phyloP scores from a whole-genome alignment of 2,888 invertebrate genomes.

The Hyalella azteca region DNA sequence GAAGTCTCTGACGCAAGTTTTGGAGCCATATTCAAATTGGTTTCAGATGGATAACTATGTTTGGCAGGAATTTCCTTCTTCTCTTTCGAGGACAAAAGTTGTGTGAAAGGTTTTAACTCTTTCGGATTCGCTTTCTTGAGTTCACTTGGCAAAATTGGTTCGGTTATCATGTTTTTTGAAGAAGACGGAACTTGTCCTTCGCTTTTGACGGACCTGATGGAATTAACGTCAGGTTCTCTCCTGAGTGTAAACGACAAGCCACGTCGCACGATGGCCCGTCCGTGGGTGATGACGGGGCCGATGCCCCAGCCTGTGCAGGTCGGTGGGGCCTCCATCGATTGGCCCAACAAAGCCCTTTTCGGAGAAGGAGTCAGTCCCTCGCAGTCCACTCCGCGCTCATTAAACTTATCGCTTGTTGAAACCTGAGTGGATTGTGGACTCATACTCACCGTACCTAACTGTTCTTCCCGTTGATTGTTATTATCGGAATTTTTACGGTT shows the following conservation, averaged over 20 bases:
- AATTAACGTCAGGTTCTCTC: slow-evolving; percentile 44
- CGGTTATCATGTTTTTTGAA: not conserved
- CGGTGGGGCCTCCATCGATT: slow-evolving; percentile 21
- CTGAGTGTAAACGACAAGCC: slow-evolving; percentile 51
- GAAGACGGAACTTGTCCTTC: slow-evolving; percentile 34
- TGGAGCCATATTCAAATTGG: not conserved
- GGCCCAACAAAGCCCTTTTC: not conserved
- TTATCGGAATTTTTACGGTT: too few species aligned
- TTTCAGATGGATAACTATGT: not conserved
- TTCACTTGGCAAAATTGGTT: not conserved
- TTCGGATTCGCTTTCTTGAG: not conserved
- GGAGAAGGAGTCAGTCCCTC: slow-evolving; percentile 47
- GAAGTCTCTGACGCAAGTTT: not conserved
- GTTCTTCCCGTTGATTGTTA: too few species aligned
- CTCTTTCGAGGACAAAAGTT: not conserved
- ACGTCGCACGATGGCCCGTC: slow-evolving; percentile 50
- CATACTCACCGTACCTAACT: not conserved
- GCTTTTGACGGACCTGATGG: slow-evolving; percentile 51
- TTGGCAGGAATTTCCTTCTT: not conserved
- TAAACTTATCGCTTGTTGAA: slow-evolving; percentile 42
- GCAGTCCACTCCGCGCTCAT: slow-evolving; percentile 53
- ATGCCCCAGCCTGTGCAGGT: slow-evolving; percentile 42
- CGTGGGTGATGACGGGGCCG: slow-evolving; percentile 49
- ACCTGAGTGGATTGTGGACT: slow-evolving; percentile 15
- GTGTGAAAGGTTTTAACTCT: too few species aligned